A percentile compares a stretch with the other conserved stretches of the same genome.
Conservation (phyloP, 1,140 invertebrate genomes). For the Harpegnathos saltator region DNA sequence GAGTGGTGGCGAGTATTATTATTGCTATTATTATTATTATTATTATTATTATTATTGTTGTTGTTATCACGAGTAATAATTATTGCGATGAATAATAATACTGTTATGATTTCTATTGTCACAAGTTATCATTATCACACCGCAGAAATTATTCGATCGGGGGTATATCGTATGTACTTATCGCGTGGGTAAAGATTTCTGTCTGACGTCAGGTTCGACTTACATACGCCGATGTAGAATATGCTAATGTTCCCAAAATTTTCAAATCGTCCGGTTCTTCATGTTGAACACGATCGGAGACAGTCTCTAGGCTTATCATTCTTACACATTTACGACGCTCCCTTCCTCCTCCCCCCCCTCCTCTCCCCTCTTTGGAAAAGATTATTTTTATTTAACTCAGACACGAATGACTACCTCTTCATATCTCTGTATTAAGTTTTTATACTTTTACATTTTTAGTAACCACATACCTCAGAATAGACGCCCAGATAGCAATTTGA, state of each 20-base stretch:
- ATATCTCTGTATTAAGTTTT: conserved; percentile 85
- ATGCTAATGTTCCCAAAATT: conserved; percentile 78
- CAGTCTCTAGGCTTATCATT: conserved; percentile 61
- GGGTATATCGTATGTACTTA: conserved; percentile 67
- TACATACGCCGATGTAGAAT: conserved; percentile 61
- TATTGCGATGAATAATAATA: too few relatives aligned
- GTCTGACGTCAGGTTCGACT: conserved; percentile 64
- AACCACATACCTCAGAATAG: conserved; percentile 85
- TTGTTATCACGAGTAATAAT: too few relatives aligned
- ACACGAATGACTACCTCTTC: conserved; percentile 84
- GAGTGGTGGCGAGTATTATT: conserved; percentile 68
- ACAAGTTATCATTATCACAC: neutral
- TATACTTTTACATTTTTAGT: conserved; percentile 85
- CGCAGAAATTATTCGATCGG: conserved; percentile 49
- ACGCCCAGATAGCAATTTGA: conserved; percentile 75
- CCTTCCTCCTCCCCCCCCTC: too few relatives aligned
- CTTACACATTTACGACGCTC: conserved; percentile 15
- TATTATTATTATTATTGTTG: too few relatives aligned
- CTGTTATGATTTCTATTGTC: too few relatives aligned
- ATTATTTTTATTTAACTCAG: conserved; percentile 74
- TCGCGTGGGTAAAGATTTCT: conserved; percentile 72
- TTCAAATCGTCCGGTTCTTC: conserved; percentile 78
- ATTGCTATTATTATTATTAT: too few relatives aligned
- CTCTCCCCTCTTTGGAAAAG: conserved; percentile 59
- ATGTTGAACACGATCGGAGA: conserved; percentile 56